Percentiles rank a stretch among this genome's conserved stretches.
Conservation (phyloP, 2,888 invertebrate species). For the Coenonympha arcania region DNA sequence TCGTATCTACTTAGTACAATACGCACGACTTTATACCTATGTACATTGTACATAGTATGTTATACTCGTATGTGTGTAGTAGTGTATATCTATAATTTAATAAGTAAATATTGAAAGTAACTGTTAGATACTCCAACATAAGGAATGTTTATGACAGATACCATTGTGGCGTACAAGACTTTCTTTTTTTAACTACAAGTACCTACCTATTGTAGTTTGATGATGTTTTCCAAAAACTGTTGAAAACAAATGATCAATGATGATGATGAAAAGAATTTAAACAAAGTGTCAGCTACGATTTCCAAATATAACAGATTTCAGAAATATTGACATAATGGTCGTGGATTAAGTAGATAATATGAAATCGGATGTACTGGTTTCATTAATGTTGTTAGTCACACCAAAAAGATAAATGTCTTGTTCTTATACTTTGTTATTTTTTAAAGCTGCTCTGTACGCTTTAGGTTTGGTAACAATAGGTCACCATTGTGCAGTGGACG, state of each 20-base stretch:
- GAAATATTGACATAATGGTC: too few relatives aligned
- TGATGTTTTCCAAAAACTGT: too few relatives aligned
- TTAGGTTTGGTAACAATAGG: slow-evolving; percentile 1
- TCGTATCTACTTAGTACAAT: background rate
- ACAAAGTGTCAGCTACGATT: too few relatives aligned
- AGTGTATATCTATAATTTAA: background rate
- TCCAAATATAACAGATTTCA: too few relatives aligned
- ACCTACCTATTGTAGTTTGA: too few relatives aligned
- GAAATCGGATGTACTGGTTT: too few relatives aligned
- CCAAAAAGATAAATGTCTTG: background rate
- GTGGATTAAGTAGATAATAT: too few relatives aligned
- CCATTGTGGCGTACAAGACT: background rate
- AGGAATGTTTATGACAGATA: slow-evolving; percentile 3
- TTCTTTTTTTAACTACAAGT: background rate
- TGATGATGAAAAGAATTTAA: too few relatives aligned
- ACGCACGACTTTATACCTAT: too few relatives aligned
- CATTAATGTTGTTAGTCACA: background rate
- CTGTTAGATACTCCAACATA: slow-evolving; percentile 3
- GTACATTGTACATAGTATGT: too few relatives aligned
- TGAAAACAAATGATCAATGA: too few relatives aligned
- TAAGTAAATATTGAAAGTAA: background rate
- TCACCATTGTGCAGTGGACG: slow-evolving; percentile 4
- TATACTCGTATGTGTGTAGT: too few relatives aligned
- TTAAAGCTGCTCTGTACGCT: background rate
- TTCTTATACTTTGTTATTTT: background rate